Evolutionary conservation across 2,113 vertebrate species (phyloP), one percentile per base, ranked within the genome.

Genomic region (Lasiurus cinereus): DNA sequence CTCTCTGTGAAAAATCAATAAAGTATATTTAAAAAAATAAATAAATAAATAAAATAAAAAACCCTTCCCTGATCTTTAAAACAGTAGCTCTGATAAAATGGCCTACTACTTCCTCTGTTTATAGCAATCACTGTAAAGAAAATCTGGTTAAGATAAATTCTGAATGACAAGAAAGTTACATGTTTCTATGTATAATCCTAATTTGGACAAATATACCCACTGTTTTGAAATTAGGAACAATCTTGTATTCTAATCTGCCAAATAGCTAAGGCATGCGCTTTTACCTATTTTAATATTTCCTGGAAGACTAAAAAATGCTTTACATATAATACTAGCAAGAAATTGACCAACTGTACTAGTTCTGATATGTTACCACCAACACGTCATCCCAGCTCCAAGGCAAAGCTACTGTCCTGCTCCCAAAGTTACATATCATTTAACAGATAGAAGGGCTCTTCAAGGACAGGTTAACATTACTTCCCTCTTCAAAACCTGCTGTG

Each of bases 151-250:
- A 73, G 78, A 74, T 69, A 80, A 93, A 93, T 88, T 74, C 29
- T 80, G 86, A 62, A 48, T 54, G 54, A 64, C 0, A 90, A 59
- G 1, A 90, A 74, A 90, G 66, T 90, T 85, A 52, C 54, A 88
- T 16, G 66, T 56, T 74, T 93, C 72, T 93, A 74, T 6, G 33
- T 15, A 77, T 27, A 62, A 78, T 66, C 93, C 84, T 95, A 86
- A 96, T 96, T 85, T 95, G 91, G 88, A 95, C 91, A 96, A 85
- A 94, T 52, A 94, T 50, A 84, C 2, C 84, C 88, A 91, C 13
- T 96, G 79, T 92, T 95, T 91, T 92, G 72, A 94, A 95, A 93
- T 80, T 78, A 96, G 79, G 76, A 90, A 79, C 69, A 94, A 59
- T 84, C 85, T 70, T 90, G 54, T 73, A 88, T 73, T 85, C 92